Evolutionary conservation across 2,113 vertebrate species (phyloP).

Genomic region (Chloebia gouldiae): DNA sequence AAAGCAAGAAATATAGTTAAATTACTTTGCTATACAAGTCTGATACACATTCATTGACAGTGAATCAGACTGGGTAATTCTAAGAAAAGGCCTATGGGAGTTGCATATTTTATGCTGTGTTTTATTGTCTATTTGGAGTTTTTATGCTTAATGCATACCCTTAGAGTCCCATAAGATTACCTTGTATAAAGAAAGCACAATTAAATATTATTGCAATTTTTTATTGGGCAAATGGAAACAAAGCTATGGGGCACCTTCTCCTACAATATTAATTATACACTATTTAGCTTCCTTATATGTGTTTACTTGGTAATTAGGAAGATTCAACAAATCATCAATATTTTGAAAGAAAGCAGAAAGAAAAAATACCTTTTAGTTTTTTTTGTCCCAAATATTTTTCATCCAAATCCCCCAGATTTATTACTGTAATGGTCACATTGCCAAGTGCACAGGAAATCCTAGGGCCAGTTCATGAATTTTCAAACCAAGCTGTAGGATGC

Average conservation of each 20-base stretch:
- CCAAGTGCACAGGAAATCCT: background rate
- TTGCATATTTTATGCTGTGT: constrained; percentile 4
- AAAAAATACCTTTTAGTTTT: rapidly evolving
- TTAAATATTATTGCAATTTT: constrained; percentile 39
- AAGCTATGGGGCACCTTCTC: constrained; percentile 2
- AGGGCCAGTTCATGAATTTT: background rate
- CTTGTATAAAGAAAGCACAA: background rate
- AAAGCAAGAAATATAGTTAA: constrained; percentile 14
- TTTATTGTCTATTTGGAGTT: constrained; percentile 18
- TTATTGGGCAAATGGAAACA: constrained; percentile 31
- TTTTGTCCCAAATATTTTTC: background rate
- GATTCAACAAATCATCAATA: constrained; percentile 53
- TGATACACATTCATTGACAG: background rate
- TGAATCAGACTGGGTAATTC: background rate
- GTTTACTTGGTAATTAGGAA: constrained; percentile 65
- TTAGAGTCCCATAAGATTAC: constrained; percentile 23
- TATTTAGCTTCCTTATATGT: constrained; percentile 61
- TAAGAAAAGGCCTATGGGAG: background rate
- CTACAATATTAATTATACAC: constrained; percentile 56
- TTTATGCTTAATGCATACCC: background rate
- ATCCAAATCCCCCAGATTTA: background rate
- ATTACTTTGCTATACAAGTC: background rate
- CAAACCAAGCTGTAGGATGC: background rate
- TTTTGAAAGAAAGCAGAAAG: constrained; percentile 38
- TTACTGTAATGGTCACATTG: background rate